Conservation (phyloP, 2,113 vertebrate genomes). For the Elgaria multicarinata region DNA sequence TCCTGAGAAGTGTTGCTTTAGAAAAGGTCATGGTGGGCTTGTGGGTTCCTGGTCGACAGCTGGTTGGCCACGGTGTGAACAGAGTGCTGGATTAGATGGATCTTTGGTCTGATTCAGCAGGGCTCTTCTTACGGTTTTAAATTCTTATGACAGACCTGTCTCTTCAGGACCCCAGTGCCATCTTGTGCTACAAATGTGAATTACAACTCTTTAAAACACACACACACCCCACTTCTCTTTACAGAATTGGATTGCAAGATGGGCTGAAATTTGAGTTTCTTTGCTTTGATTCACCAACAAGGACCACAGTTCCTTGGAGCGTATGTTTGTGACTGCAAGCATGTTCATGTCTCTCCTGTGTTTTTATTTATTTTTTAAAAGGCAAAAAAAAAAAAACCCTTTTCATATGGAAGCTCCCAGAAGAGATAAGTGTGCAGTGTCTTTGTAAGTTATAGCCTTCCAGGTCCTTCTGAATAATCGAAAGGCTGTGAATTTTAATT, state of each 20-base stretch:
- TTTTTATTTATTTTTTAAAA: not conserved
- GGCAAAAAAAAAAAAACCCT: too few relatives aligned
- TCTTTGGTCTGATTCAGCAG: too few relatives aligned
- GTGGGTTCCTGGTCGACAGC: too few relatives aligned
- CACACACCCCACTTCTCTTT: not conserved
- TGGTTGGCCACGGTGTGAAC: too few relatives aligned
- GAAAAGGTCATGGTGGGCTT: too few relatives aligned
- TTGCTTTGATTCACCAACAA: not conserved
- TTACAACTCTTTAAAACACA: not conserved
- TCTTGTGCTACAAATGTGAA: conserved; percentile 16
- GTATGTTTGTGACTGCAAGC: not conserved
- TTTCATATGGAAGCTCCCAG: not conserved
- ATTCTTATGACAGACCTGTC: not conserved
- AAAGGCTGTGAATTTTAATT: not conserved
- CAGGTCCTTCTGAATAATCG: not conserved
- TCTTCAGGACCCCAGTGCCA: conserved; percentile 13
- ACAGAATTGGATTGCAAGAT: not conserved
- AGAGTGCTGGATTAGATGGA: too few relatives aligned
- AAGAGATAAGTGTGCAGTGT: not conserved
- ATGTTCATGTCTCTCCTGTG: not conserved
- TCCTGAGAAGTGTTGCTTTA: not conserved
- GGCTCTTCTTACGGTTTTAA: too few relatives aligned
- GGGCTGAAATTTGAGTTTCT: not conserved
- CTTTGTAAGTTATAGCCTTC: not conserved
- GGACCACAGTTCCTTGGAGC: not conserved